These are phyloP conservation scores for Sardinella longiceps DNA, from an alignment of 2,797 vertebrate genomes.

Conservation along the genomic window DNA sequence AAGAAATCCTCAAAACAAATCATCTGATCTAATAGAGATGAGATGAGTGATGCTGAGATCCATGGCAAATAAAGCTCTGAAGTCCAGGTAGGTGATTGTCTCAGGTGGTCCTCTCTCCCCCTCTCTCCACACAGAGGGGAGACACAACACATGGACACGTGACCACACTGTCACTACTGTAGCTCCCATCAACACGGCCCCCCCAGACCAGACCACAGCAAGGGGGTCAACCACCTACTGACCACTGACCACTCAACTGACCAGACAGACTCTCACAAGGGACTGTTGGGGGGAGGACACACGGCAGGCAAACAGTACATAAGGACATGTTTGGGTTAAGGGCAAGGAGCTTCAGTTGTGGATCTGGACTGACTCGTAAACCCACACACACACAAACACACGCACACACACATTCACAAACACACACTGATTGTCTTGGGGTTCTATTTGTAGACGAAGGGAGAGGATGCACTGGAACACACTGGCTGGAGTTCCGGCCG, in stretches of 20 bases:
- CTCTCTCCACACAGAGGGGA: not conserved
- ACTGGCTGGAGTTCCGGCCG: not conserved
- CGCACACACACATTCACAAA: not conserved
- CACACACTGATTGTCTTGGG: not conserved
- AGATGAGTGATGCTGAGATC: too few species aligned
- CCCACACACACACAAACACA: slow-evolving; percentile 1
- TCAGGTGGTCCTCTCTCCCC: not conserved
- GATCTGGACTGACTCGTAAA: not conserved
- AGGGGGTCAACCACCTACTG: not conserved
- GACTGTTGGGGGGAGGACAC: not conserved
- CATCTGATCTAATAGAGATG: too few species aligned
- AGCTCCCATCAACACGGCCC: not conserved
- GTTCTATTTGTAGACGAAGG: not conserved
- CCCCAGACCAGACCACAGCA: not conserved
- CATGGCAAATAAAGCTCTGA: not conserved
- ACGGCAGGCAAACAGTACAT: not conserved
- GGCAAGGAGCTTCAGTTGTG: not conserved
- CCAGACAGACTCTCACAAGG: slow-evolving; percentile 46
- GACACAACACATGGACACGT: not conserved
- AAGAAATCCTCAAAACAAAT: too few species aligned
- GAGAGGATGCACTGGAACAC: not conserved
- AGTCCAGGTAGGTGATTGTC: not conserved
- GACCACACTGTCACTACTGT: not conserved
- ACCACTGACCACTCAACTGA: slow-evolving; percentile 13
- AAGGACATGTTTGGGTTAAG: not conserved